Evolutionary conservation across 2,888 invertebrate species (phyloP).

Genomic region (Dolomedes plantarius): DNA sequence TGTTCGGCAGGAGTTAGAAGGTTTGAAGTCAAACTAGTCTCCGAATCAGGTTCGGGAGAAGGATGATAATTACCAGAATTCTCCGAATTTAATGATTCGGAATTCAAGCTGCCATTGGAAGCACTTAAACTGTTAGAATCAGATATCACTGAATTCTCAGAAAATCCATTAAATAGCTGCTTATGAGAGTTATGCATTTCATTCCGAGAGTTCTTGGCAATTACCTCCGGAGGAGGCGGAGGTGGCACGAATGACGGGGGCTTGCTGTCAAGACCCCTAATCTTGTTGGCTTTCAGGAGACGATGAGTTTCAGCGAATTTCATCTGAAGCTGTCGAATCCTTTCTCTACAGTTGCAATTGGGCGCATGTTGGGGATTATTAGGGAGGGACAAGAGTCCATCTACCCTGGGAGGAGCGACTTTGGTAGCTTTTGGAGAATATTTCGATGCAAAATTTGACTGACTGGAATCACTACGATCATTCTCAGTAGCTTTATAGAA

Average conservation of each 20-base stretch:
- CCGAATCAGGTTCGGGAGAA: neutral
- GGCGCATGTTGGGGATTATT: neutral
- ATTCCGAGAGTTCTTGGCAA: neutral
- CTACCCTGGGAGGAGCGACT: neutral
- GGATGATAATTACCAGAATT: neutral
- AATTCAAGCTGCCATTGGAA: neutral
- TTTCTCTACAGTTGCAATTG: constrained; percentile 36
- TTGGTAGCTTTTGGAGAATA: neutral
- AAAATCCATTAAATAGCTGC: neutral
- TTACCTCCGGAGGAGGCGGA: constrained; percentile 14
- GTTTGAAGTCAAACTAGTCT: neutral
- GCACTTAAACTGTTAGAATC: neutral
- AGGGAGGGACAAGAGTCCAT: constrained; percentile 1
- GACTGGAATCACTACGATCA: neutral
- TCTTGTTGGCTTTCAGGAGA: constrained; percentile 41
- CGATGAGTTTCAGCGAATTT: constrained; percentile 29
- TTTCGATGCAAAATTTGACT: constrained; percentile 1
- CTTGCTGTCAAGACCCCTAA: constrained; percentile 33
- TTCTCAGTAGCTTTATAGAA: neutral
- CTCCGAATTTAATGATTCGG: neutral
- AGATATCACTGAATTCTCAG: neutral
- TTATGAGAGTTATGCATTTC: neutral
- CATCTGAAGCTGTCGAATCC: constrained; percentile 17
- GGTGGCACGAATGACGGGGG: constrained; percentile 47
- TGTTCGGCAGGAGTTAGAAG: neutral